Conservation (phyloP, 2,797 vertebrate species). For the Malurus splendens region DNA sequence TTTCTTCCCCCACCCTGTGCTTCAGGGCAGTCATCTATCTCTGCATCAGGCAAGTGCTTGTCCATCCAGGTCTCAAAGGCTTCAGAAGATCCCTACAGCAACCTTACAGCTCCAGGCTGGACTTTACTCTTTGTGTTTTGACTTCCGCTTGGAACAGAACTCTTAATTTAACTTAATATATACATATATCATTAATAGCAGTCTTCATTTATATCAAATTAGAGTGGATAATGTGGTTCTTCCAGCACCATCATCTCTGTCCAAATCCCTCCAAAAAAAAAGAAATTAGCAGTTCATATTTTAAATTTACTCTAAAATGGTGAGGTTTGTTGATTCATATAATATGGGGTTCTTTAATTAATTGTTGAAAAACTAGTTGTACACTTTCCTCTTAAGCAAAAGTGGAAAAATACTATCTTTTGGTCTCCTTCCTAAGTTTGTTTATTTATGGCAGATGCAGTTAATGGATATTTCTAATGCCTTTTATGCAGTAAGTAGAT, state of each 20-base stretch:
- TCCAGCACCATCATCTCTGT: accelerated
- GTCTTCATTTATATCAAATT: background rate
- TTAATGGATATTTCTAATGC: background rate
- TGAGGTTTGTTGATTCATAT: background rate
- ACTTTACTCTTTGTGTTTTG: background rate
- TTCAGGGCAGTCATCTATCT: background rate
- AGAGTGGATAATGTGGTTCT: background rate
- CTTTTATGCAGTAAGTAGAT: background rate
- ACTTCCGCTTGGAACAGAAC: background rate
- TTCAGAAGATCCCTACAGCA: background rate
- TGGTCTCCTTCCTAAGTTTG: background rate
- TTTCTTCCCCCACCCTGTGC: background rate
- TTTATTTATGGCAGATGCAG: background rate
- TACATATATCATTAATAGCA: background rate
- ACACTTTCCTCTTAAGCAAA: background rate
- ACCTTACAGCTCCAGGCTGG: background rate
- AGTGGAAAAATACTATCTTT: background rate
- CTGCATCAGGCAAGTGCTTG: background rate
- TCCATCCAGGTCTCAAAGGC: background rate
- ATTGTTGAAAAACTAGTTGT: background rate
- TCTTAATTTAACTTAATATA: background rate
- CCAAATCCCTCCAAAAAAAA: accelerated
- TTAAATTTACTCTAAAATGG: background rate
- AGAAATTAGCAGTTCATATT: background rate
- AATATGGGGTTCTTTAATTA: background rate